Percentiles rank a stretch among this genome's conserved stretches.
Conservation (phyloP, 2,797 vertebrate genomes). For the Clarias laeviceps region DNA sequence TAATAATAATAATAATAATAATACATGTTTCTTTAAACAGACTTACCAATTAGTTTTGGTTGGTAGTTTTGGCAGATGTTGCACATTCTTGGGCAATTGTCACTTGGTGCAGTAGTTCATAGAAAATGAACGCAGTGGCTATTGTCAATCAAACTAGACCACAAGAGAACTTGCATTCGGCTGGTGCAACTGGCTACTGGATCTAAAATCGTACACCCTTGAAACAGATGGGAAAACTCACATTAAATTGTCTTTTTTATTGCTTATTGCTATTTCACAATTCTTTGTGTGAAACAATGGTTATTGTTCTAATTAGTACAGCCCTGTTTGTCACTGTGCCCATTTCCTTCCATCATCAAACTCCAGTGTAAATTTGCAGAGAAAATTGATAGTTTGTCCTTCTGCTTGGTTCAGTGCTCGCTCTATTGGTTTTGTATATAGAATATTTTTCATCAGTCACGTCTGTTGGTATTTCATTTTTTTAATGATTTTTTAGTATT, state of each 20-base stretch:
- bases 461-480: neutral
- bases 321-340: constrained; percentile 12
- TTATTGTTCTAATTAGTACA: constrained; percentile 11
- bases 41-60: neutral
- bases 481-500: neutral
- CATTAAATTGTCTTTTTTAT: neutral
- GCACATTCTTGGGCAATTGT: too few relatives aligned
- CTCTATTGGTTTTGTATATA: constrained; percentile 41
- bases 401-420: constrained; percentile 19
- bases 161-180: neutral
- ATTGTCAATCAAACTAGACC: neutral
- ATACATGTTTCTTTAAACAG: neutral
- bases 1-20: neutral
- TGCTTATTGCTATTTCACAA: neutral
- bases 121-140: neutral
- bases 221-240: neutral
- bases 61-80: neutral
- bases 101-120: neutral
- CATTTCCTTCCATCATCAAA: constrained; percentile 21
- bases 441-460: constrained; percentile 9
- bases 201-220: neutral
- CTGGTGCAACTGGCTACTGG: neutral
- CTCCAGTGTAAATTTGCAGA: constrained; percentile 18
- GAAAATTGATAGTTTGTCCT: constrained; percentile 26
- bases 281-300: neutral